Percentiles rank a stretch among this genome's conserved stretches.
These are phyloP conservation scores for Tursiops truncatus DNA, from an alignment of 2,113 vertebrate species.

Conservation along the genomic window DNA sequence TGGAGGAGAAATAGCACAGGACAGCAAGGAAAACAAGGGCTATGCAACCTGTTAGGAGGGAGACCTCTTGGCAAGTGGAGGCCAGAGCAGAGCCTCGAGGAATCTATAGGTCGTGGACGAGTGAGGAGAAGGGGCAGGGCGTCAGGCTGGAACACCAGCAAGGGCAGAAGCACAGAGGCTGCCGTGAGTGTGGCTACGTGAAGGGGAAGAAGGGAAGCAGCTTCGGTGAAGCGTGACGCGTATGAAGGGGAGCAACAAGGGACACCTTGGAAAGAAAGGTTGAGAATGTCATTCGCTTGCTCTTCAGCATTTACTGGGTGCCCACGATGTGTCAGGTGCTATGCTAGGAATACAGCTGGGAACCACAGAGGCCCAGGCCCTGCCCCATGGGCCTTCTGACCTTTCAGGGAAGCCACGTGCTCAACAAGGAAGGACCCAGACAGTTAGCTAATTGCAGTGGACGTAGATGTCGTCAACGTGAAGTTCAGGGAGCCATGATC, in stretches of 20 bases:
- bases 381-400: neutral
- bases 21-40: neutral
- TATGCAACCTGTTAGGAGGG: neutral
- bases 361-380: neutral
- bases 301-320: neutral
- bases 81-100: neutral
- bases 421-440: neutral
- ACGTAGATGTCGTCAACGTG: neutral
- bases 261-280: neutral
- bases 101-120: neutral
- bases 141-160: neutral
- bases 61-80: neutral
- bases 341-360: neutral
- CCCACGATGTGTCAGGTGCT: neutral
- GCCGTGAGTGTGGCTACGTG: neutral
- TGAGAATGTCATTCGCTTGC: neutral
- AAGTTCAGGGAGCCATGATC: neutral
- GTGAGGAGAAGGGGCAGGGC: too few species aligned
- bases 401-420: neutral
- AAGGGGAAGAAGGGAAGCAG: neutral
- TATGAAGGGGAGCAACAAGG: neutral
- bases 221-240: fast-evolving
- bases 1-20: neutral
- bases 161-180: neutral
- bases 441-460: neutral